Evolutionary conservation across 2,797 vertebrate species (phyloP).

Genomic region (Calcarius lapponicus): DNA sequence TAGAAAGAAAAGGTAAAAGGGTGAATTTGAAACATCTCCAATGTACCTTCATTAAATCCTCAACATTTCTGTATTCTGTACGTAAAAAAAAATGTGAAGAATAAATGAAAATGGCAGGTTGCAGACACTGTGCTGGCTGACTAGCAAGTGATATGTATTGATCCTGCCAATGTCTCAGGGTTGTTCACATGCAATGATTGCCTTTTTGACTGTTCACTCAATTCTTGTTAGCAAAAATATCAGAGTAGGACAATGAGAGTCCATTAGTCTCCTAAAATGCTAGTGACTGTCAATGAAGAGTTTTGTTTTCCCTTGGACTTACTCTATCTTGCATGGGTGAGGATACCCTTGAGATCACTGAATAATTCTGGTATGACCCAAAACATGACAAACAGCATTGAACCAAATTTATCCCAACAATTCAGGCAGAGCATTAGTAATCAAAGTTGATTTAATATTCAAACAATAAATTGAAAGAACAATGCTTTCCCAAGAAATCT

Average conservation of each 20-base stretch:
- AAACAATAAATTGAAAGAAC: neutral
- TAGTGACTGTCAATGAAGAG: neutral
- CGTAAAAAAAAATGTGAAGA: neutral
- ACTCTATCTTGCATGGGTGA: neutral
- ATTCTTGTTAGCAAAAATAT: neutral
- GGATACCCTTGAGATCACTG: neutral
- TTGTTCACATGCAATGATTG: neutral
- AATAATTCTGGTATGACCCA: neutral
- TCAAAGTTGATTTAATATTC: neutral
- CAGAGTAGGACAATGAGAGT: neutral
- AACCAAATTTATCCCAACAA: neutral
- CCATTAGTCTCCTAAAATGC: neutral
- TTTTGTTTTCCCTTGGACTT: neutral
- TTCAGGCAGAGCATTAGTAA: neutral
- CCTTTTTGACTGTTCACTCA: slow-evolving; percentile 13
- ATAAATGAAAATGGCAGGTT: neutral
- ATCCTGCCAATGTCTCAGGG: neutral
- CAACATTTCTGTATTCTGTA: neutral
- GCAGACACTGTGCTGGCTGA: neutral
- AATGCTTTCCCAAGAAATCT: neutral
- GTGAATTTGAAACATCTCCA: neutral
- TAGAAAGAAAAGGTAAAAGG: neutral
- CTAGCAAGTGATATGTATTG: neutral
- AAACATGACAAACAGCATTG: neutral
- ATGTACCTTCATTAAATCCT: neutral